These are phyloP conservation scores for Pristiophorus japonicus DNA, from an alignment of 2,113 vertebrate genomes.

Conservation along the genomic window DNA sequence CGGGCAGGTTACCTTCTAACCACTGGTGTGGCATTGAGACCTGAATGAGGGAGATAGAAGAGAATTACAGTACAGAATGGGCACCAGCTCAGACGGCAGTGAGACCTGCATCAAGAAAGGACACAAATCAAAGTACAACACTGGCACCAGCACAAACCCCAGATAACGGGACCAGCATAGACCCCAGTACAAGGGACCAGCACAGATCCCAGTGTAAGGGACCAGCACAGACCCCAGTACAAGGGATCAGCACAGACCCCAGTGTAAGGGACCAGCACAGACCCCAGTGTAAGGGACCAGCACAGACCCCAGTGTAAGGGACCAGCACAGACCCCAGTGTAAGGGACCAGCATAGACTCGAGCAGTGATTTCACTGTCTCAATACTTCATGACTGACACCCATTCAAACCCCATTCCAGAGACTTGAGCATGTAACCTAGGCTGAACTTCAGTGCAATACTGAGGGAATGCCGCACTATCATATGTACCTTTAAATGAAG, in stretches of 20 bases:
- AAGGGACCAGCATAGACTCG: not conserved
- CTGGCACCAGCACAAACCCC: not conserved
- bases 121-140: not conserved
- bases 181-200: not conserved
- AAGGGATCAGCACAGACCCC: not conserved
- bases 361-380: not conserved
- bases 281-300: not conserved
- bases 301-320: not conserved
- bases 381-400: not conserved
- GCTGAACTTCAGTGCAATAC: not conserved
- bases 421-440: not conserved
- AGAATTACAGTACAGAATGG: not conserved
- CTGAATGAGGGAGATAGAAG: constrained; percentile 51
- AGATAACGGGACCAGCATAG: not conserved
- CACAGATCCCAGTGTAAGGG: not conserved
- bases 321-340: not conserved
- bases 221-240: not conserved
- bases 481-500: not conserved
- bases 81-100: constrained; percentile 60
- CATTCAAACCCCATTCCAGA: not conserved
- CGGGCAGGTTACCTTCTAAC: constrained; percentile 90
- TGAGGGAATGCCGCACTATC: too few species aligned
- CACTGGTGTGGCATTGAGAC: constrained; percentile 97
- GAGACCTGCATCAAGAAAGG: constrained; percentile 51
- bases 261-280: not conserved